Base-by-base conservation (phyloP, 2,113 vertebrate genomes). In the Micronycteris hirsuta region DNA sequence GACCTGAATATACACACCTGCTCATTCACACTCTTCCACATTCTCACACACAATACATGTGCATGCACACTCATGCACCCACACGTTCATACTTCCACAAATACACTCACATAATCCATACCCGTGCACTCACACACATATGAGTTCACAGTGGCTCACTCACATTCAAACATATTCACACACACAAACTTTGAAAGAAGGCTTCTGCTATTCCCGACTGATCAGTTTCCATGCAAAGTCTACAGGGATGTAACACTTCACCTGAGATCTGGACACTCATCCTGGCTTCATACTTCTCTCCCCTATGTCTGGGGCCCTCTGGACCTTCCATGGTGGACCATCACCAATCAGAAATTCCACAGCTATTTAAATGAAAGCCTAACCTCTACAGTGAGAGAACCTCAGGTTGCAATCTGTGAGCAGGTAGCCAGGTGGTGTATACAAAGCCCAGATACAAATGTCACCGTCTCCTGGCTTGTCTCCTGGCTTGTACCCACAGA, bases 351-450 rank as follows among this genome's bases (percentile, higher is more conserved):
- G 14, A 71, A 5, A 41, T 8, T 43, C 20, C n/a, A 17, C 17
- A 15, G 38, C 12, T 13, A 7, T 54, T 56, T 56, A 45, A 28
- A 5, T 3, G 61, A 28, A 80, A 61, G 88, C 3, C n/a, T 63
- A 28, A 41, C 26, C 19, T 19, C 4, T 16, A 45, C 20, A 12
- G 19, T 8, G 1, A 71, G 83, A 68, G 22, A 28, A 4, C 15
- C 36, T 49, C 3, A 0, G 56, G 36, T 10, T 1, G 0, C 22
- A 5, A n/a, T 22, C 1, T 0, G 19, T 16, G 28, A 13, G 11
- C 45, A 17, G 13, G 6, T 4, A 14, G 20, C 19, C 1, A 0
- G 14, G 17, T 20, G 7, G 4, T 0, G 0, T 16, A 0, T 33
- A 49, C 8, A 4, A 52, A 80, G 26, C 26, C 31, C 28, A 12